Percentiles rank a stretch among this genome's conserved stretches.
Evolutionary conservation across 37 sponge, comb jelly and placozoan species (phyloP).

Genomic region (Bolinopsis microptera): DNA sequence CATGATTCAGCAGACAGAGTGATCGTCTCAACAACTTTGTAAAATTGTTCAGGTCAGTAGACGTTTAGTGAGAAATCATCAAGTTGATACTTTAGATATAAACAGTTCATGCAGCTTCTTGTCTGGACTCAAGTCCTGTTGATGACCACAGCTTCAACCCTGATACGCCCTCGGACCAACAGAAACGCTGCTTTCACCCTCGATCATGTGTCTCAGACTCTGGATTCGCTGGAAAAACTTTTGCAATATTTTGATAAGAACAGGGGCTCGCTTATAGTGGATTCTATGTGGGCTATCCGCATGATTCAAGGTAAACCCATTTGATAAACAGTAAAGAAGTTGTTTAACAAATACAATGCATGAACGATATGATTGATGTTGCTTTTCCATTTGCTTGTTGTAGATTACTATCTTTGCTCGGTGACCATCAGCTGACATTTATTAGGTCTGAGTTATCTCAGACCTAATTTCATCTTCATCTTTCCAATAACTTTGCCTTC

Average conservation of each 20-base stretch:
- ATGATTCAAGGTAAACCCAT: constrained; percentile 55
- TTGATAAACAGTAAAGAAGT: too few relatives aligned
- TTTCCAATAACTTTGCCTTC: neutral
- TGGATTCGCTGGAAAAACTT: neutral
- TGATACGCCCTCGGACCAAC: neutral
- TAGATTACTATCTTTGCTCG: too few relatives aligned
- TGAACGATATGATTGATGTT: too few relatives aligned
- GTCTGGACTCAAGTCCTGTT: neutral
- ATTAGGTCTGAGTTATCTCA: too few relatives aligned
- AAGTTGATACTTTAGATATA: too few relatives aligned
- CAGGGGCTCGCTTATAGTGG: constrained; percentile 35
- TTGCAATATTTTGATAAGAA: constrained; percentile 8
- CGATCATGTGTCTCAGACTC: neutral
- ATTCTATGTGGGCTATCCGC: constrained; percentile 33
- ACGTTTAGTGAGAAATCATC: neutral
- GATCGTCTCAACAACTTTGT: too few relatives aligned
- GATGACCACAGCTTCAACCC: neutral
- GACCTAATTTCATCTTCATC: too few relatives aligned
- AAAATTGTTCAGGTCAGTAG: neutral
- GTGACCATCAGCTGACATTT: too few relatives aligned
- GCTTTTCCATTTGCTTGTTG: too few relatives aligned
- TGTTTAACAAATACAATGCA: too few relatives aligned
- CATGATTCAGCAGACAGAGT: too few relatives aligned
- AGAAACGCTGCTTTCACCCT: neutral
- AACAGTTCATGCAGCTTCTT: neutral